Conservation (phyloP, 2,113 vertebrate genomes). For the Chionodraco myersi region DNA sequence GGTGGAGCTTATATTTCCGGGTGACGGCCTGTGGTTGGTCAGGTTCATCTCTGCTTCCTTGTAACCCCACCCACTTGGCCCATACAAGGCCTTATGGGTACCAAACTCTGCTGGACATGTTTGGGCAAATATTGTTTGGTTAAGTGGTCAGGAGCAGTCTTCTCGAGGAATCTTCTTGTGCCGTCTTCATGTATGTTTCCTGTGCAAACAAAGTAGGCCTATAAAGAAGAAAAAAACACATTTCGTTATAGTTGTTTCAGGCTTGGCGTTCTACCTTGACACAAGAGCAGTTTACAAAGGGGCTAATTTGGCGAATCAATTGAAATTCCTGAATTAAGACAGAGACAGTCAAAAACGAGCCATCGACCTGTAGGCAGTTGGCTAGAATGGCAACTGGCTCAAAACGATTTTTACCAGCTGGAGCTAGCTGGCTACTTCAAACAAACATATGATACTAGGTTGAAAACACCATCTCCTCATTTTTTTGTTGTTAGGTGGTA, state of each 20-base stretch:
- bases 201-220: conserved; percentile 23
- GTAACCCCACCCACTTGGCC: conserved; percentile 69
- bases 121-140: conserved; percentile 5
- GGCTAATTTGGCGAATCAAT: not conserved
- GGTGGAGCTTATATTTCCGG: conserved; percentile 74
- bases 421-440: not conserved
- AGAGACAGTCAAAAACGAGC: not conserved
- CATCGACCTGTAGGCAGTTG: not conserved
- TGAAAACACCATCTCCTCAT: not conserved
- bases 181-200: conserved; percentile 63
- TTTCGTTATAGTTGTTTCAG: not conserved
- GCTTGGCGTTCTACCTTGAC: not conserved
- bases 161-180: conserved; percentile 15
- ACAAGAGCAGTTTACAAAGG: not conserved
- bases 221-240: not conserved
- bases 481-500: not conserved
- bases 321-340: not conserved
- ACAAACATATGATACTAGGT: not conserved
- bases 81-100: conserved; percentile 73
- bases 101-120: conserved; percentile 59
- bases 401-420: not conserved
- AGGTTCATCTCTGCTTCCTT: conserved; percentile 81
- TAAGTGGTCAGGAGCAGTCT: not conserved
- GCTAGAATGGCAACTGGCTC: not conserved
- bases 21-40: conserved; percentile 77